Evolutionary conservation across 2,888 invertebrate genomes (phyloP).

Genomic region (Lithophane socia): DNA sequence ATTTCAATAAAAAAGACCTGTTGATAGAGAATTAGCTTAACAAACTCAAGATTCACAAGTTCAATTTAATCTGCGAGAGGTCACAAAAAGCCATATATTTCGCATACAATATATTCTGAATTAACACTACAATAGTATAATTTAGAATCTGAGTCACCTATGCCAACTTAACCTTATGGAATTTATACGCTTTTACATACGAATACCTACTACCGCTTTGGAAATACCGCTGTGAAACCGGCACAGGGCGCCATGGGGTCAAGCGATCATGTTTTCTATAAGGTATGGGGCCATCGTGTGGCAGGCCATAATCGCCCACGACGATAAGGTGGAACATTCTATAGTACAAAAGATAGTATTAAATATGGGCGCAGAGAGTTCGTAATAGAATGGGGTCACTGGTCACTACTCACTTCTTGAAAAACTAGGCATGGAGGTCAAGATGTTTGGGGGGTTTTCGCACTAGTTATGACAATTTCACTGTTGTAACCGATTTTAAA

Average conservation of each 20-base stretch:
- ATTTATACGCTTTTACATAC: slow-evolving; percentile 46
- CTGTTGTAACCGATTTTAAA: no score
- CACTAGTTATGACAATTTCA: no score
- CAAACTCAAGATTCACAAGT: slow-evolving; percentile 44
- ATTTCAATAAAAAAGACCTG: slow-evolving; percentile 26
- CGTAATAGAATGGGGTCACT: slow-evolving; percentile 5
- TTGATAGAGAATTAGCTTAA: slow-evolving; percentile 31
- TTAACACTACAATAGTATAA: slow-evolving; percentile 51
- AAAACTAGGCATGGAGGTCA: no score
- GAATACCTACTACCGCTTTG: slow-evolving; percentile 48
- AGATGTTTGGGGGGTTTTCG: no score
- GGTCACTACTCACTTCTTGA: no score
- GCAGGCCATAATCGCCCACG: slow-evolving; percentile 47
- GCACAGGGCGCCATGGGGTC: slow-evolving; percentile 59
- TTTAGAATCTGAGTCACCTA: slow-evolving; percentile 52
- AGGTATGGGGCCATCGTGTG: slow-evolving; percentile 30
- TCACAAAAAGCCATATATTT: slow-evolving; percentile 48
- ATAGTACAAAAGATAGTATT: slow-evolving; percentile 18
- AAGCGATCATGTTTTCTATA: slow-evolving; percentile 58
- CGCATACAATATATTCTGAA: slow-evolving; percentile 33
- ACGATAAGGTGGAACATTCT: slow-evolving; percentile 36
- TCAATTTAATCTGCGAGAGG: slow-evolving; percentile 60
- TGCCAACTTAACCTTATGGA: slow-evolving; percentile 48
- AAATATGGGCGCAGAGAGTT: slow-evolving; percentile 3
- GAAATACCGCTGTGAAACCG: slow-evolving; percentile 52